phyloP scores from a whole-genome alignment of 2,797 vertebrate species.

The Alcedo atthis region DNA sequence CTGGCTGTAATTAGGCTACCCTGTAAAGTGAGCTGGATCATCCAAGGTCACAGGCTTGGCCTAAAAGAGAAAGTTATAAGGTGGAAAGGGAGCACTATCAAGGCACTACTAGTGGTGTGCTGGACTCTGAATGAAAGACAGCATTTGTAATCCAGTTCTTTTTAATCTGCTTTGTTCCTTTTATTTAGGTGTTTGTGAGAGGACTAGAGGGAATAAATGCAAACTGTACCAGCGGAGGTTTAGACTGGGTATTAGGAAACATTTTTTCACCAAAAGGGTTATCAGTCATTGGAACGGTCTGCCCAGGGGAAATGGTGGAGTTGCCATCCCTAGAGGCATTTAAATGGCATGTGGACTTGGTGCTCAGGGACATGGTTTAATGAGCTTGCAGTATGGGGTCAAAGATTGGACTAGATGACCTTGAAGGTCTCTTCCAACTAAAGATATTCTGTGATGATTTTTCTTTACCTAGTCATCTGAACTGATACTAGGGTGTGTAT shows the following conservation, averaged over 20 bases:
- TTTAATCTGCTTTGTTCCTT: not conserved
- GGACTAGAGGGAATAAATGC: no score
- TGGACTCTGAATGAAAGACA: not conserved
- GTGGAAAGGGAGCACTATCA: not conserved
- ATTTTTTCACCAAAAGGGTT: no score
- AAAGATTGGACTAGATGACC: no score
- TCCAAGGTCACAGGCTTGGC: not conserved
- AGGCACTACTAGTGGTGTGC: not conserved
- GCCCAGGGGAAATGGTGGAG: no score
- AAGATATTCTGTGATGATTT: not conserved
- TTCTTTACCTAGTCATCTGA: not conserved
- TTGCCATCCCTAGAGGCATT: no score
- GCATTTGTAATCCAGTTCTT: not conserved
- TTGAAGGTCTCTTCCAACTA: no score
- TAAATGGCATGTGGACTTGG: no score
- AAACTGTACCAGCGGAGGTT: no score
- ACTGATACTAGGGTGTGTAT: accelerated
- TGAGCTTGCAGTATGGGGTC: no score
- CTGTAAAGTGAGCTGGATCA: slow-evolving; percentile 25
- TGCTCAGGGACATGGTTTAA: no score
- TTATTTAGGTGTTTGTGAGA: not conserved
- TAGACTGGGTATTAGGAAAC: no score
- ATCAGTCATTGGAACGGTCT: no score
- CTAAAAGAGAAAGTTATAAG: not conserved
- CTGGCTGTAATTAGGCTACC: slow-evolving; percentile 19